phyloP scores from a whole-genome alignment of 2,888 invertebrate genomes.

The Macrophya annulata region DNA sequence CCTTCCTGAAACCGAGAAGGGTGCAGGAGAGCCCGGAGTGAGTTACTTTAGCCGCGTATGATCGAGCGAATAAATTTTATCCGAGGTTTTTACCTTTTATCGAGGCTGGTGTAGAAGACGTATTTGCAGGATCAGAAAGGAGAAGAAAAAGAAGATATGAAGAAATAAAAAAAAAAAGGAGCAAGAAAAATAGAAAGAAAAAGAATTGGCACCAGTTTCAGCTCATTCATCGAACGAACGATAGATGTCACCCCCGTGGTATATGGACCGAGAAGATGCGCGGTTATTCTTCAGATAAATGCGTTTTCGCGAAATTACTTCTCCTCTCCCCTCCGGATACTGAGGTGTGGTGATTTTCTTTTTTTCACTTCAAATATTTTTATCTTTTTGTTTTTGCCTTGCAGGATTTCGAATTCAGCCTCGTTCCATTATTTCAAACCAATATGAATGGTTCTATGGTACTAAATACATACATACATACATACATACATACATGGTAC shows the following conservation, averaged over 20 bases:
- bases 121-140: not conserved
- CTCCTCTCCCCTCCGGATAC: not conserved
- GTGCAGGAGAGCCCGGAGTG: not conserved
- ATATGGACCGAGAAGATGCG: not conserved
- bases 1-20: not conserved
- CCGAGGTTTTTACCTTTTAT: conserved; percentile 32
- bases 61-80: conserved; percentile 49
- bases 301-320: conserved; percentile 12
- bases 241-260: conserved; percentile 12
- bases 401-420: not conserved
- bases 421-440: not conserved
- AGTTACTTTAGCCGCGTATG: conserved; percentile 38
- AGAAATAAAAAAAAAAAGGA: not conserved
- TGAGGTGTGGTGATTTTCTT: not conserved
- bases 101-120: conserved; percentile 16
- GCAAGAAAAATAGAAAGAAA: not conserved
- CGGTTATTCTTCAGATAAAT: conserved; percentile 13
- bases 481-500: not conserved
- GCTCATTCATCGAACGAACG: conserved; percentile 21
- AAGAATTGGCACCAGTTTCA: conserved; percentile 28
- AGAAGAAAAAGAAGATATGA: not conserved
- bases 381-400: not conserved
- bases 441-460: not conserved
- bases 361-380: not conserved
- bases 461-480: not conserved